Evolutionary conservation across 2,888 invertebrate genomes (phyloP), one percentile per base, ranked within the genome.

Genomic region (Isotomurus palustris): DNA sequence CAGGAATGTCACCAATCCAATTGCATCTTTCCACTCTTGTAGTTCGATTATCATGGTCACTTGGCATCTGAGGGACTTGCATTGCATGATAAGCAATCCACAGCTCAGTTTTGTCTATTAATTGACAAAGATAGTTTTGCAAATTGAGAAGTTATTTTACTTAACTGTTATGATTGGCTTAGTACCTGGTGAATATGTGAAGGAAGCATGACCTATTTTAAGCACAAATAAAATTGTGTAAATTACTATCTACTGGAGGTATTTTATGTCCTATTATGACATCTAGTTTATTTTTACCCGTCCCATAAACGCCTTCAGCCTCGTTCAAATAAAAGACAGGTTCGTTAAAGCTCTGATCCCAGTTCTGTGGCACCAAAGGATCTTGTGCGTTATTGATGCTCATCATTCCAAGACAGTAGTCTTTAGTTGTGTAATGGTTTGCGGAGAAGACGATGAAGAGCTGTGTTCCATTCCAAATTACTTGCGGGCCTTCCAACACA

Each of bases 401-500:
- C 49, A 68, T 68, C 53, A 68, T 56, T 21, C 66, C 68, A 21
- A 68, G 19, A 38, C 60, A 60, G 28, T 68, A 68, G 27, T 59
- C 64, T 1, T 52, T 28, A 17, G 55, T 52, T 36, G 49, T 47
- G 53, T 53, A 56, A 17, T 52, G 49, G 38, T 56, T 56, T 1
- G 60, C 60, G 10, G 60, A 60, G 24, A 60, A 60, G 10, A 60
- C 41, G n/a, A 60, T 60, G 25, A 60, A 28, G 1, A 60, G 35
- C 52, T 56, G 45, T 38, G 47, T 55, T 3, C 44, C 56, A 14
- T 47, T 56, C 56, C 60, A 60, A 25, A 60, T n/a, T 25, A 56
- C 49, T 21, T 60, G 60, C 10, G 56, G 56, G 10, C 56, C 63
- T 56, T 63, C 68, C 14, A 64, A 41, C 2, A 68, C 41, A 3